Conservation (phyloP, 2,888 invertebrate genomes). For the Lottia gigantea region DNA sequence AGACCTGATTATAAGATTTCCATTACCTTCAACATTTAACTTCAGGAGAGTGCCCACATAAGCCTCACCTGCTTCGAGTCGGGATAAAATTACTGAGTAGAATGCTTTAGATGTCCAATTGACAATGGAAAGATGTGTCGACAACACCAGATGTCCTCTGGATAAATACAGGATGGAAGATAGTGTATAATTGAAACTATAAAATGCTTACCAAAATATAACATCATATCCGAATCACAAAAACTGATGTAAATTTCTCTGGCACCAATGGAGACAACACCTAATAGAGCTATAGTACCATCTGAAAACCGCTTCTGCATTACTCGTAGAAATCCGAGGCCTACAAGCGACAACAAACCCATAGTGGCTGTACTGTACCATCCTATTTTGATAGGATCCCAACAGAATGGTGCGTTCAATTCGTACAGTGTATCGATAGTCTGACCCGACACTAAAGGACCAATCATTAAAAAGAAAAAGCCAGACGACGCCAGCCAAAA, state of each 20-base stretch:
- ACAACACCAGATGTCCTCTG: too few relatives aligned
- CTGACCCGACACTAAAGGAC: neutral
- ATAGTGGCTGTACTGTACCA: constrained; percentile 27
- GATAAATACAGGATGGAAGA: too few relatives aligned
- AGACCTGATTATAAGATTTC: too few relatives aligned
- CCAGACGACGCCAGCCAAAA: constrained; percentile 7
- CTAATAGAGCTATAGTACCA: constrained; percentile 32
- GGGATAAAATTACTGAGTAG: too few relatives aligned
- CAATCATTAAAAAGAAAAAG: constrained; percentile 16
- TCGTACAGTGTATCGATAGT: constrained; percentile 39
- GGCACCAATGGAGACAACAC: constrained; percentile 19
- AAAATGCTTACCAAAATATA: constrained; percentile 30
- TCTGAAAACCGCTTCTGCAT: constrained; percentile 35
- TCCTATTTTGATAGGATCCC: constrained; percentile 40
- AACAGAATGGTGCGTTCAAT: constrained; percentile 42
- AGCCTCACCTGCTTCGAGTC: too few relatives aligned
- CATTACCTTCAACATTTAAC: too few relatives aligned
- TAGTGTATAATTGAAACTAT: too few relatives aligned
- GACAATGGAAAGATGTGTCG: too few relatives aligned
- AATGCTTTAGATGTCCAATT: too few relatives aligned
- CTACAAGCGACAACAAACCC: constrained; percentile 25
- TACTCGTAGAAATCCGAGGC: constrained; percentile 28
- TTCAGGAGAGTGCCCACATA: too few relatives aligned
- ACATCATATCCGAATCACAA: constrained; percentile 25
- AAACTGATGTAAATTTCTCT: constrained; percentile 37